Evolutionary conservation across 2,797 vertebrate species (phyloP), one percentile per base, ranked within the genome.

Genomic region (Perodicticus potto): DNA sequence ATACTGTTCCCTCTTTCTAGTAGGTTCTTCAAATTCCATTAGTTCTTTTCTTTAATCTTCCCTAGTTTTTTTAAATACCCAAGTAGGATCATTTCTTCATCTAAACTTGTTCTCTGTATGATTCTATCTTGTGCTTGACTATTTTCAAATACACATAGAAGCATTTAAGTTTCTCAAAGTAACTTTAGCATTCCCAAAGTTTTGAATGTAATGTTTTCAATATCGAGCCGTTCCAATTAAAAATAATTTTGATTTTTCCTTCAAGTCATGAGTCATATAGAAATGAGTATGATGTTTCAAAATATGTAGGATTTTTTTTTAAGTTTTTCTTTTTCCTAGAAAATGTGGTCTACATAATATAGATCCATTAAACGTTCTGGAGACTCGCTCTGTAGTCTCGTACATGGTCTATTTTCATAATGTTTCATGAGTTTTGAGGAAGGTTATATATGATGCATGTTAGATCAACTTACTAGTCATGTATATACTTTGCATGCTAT

Each of bases 241-340:
- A 70, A 61, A 25, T 14, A 53, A 17, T 45, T 73, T 55, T 37
- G 32, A 82, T 37, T 55, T 89, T 76, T 61, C 92, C 25, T 95
- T 87, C 43, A 34, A 82, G 49, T 74, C 20, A 45, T 53, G 49
- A 84, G 43, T 86, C 91, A 70, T 43, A 86, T 22, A 93, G 20
- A 59, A 89, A 23, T 72, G 65, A 86, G 19, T 45, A 84, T 91
- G 83, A 57, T 65, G 55, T 95, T 95, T 95, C 65, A 55, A 40
- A 91, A 40, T 45, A 10, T 43, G 34, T 57, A 78, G 57, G 0
- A 0, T 2, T 57, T 82, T 55, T 85, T 72, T 43, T 4, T 86
- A 43, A 69, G 45, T 32, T 89, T 77, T 59, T 34, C 23, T 20
- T 80, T 74, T 45, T 73, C 32, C n/a, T 74, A 82, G 20, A 89